phyloP scores from a whole-genome alignment of 2,888 invertebrate genomes.

The Nemurella pictetii region DNA sequence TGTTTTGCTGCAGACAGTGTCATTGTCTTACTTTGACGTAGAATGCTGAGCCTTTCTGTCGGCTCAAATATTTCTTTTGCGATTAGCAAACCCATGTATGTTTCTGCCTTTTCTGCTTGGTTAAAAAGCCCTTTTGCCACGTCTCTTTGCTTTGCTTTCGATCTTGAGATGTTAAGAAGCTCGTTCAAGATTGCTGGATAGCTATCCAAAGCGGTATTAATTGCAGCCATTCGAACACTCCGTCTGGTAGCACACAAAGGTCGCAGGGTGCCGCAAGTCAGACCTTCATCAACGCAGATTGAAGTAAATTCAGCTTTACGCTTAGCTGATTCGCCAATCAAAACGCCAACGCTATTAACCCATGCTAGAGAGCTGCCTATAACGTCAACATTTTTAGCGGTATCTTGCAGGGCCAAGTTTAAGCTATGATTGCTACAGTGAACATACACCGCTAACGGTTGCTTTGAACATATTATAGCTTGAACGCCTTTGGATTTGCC shows the following conservation, averaged over 20 bases:
- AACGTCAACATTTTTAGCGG: constrained; percentile 15
- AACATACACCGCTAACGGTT: constrained; percentile 31
- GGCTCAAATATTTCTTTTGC: constrained; percentile 20
- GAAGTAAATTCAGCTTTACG: constrained; percentile 3
- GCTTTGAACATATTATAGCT: constrained; percentile 19
- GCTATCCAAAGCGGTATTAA: constrained; percentile 16
- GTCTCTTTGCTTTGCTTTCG: constrained; percentile 16
- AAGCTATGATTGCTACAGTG: constrained; percentile 28
- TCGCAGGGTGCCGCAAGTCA: constrained; percentile 13
- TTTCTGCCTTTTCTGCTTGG: constrained; percentile 3
- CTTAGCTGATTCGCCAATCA: constrained; percentile 29
- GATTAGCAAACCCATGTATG: constrained; percentile 28
- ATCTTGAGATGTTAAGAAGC: constrained; percentile 21
- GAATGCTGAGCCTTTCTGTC: constrained; percentile 22
- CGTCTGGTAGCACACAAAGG: constrained; percentile 33
- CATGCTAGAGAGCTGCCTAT: constrained; percentile 25
- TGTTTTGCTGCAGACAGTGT: constrained; percentile 18
- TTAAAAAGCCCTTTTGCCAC: constrained; percentile 21
- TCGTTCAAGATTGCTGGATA: constrained; percentile 21
- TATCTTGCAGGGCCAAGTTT: constrained; percentile 29
- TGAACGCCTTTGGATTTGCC: constrained; percentile 30
- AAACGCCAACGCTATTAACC: constrained; percentile 20
- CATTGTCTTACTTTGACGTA: constrained; percentile 20
- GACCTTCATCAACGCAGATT: constrained; percentile 13
- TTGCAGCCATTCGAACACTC: constrained; percentile 28